Evolutionary conservation across 2,113 vertebrate genomes (phyloP), one percentile per base, ranked within the genome.

Genomic region (Cryptotis parvus): DNA sequence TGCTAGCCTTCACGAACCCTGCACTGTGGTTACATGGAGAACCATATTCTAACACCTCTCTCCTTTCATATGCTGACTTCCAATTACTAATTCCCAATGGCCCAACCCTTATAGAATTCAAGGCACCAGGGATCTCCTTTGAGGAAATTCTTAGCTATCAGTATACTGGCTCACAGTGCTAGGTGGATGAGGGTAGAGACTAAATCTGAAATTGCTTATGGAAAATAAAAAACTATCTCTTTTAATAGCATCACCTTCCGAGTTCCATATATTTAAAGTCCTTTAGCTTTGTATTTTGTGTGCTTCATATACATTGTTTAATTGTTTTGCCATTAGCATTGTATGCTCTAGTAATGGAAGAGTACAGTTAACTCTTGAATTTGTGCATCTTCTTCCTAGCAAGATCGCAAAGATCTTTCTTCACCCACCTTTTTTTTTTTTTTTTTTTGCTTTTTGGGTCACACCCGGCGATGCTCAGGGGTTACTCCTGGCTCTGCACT

Each of bases 11-110:
- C 4, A 9, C 15, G n/a, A n/a, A n/a, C 5, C 1, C n/a, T 39
- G 4, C 39, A 3, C 6, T 27, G n/a, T 37, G 55, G 8, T 65
- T 6, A 6, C 27, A 2, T 1, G 22, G 4, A 2, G 11, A 27
- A 24, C 6, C 12, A 0, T 33, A 35, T 35, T 14, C n/a, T 77
- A 29, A 74, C 11, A 8, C 27, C 29, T 14, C 1, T 33, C 15
- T 52, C 6, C 27, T 66, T n/a, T 27, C 31, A 66, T 65, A 55
- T 27, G 29, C 66, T 74, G 4, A 27, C 78, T 27, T 37, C 29
- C 12, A 69, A 14, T 65, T 63, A 27, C n/a, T 78, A 4, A n/a
- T 15, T 69, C 11, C 69, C 65, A 4, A 37, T 31, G 83, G 43
- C 24, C 27, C 24, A 69, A 49, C 33, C 41, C 52, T 52, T 45